Evolutionary conservation across 92 coral and sea anemone genomes (phyloP).

Genomic region (Porites divaricata): DNA sequence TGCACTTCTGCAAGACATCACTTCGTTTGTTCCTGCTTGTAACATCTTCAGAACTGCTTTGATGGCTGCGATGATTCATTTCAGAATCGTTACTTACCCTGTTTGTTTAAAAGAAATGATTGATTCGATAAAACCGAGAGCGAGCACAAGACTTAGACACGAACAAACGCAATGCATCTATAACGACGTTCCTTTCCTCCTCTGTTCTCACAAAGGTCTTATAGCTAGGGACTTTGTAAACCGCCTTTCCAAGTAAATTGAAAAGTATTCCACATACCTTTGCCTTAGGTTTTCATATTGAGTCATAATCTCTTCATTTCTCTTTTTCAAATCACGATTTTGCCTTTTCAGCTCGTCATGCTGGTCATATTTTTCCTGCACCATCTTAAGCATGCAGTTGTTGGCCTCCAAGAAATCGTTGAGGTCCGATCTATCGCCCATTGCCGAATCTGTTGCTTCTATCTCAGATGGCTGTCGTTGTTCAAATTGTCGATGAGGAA

Average conservation of each 20-base stretch:
- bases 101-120: background rate
- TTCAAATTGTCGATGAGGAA: background rate
- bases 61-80: conserved; percentile 44
- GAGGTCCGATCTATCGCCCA: conserved; percentile 5
- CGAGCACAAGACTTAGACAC: background rate
- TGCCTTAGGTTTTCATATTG: conserved; percentile 6
- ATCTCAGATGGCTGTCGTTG: too few species aligned
- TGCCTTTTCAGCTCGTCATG: background rate
- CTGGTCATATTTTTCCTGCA: background rate
- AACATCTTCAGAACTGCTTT: conserved; percentile 44
- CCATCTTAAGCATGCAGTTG: background rate
- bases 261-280: background rate
- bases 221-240: background rate
- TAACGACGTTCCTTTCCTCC: background rate
- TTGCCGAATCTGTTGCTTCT: background rate
- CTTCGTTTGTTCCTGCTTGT: conserved; percentile 46
- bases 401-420: background rate
- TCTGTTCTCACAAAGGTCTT: background rate
- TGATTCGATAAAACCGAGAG: too few species aligned
- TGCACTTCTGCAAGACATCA: conserved; percentile 27
- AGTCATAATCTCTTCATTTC: background rate
- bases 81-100: conserved; percentile 36
- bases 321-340: background rate
- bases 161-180: background rate
- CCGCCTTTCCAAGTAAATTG: too few species aligned